Evolutionary conservation across 2,113 vertebrate genomes (phyloP).

Genomic region (Ctenomys sociabilis): DNA sequence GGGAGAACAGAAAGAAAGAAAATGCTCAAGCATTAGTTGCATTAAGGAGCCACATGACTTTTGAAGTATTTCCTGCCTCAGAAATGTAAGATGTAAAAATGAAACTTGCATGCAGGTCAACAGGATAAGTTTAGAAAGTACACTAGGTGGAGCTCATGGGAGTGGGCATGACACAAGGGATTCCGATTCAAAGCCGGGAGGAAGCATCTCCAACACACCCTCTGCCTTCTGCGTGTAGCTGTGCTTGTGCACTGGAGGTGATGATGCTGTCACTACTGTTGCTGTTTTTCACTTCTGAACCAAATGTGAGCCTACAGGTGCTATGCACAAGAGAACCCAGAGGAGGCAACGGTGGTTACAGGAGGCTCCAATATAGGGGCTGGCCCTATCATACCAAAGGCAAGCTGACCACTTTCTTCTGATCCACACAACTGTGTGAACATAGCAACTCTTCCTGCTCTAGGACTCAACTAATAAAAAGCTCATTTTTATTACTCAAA

Average conservation of each 20-base stretch:
- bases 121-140: neutral
- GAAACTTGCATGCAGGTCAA: neutral
- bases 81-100: neutral
- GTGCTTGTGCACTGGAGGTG: neutral
- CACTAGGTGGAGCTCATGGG: neutral
- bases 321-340: neutral
- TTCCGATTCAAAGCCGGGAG: neutral
- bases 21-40: accelerated
- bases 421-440: neutral
- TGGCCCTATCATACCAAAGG: neutral
- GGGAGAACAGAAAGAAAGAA: neutral
- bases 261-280: neutral
- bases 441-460: neutral
- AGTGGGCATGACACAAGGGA: neutral
- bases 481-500: neutral
- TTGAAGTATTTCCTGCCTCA: neutral
- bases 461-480: neutral
- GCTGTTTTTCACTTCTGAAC: neutral
- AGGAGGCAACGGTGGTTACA: slow-evolving; percentile 8
- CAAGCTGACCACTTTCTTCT: slow-evolving; percentile 40
- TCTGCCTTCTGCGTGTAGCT: neutral
- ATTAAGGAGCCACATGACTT: neutral
- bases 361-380: neutral
- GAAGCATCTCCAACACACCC: neutral
- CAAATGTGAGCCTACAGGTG: neutral